Base-by-base conservation (phyloP, 2,888 invertebrate genomes). In the Villa cingulata region DNA sequence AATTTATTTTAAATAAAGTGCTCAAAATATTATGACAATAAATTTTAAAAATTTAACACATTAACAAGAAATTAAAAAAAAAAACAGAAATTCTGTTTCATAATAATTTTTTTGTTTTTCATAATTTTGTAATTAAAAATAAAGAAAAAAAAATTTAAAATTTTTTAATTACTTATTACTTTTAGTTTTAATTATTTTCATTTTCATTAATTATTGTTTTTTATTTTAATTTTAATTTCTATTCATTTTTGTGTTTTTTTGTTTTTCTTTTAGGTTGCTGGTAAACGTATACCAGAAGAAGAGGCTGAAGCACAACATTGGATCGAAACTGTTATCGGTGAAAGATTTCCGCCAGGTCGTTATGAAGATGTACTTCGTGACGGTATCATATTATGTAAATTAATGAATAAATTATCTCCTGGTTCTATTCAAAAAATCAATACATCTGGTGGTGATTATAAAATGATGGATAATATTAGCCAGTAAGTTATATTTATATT, bases 401-500 rank as follows among this genome's bases (percentile, higher is more conserved):
- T 94, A 56, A 92, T 94, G 81, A 92, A 92, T 72, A 79, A 83
- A 56, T 74, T 95, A 16, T 75, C 81, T 59, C 91, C 92, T 0
- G 92, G 91, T 45, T 77, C 83, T 60, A 80, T 92, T 59, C 74
- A 80, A 54, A 89, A 85, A 67, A 81, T 94, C 62, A 90, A 91
- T 70, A 74, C 80, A 23, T 78, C 80, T 1, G 86, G 86, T 9
- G 89, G 90, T 5, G 91, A 92, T 61, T 95, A 95, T 74, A 94
- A 92, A 64, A 83, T 88, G 76, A 94, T 95, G 92, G 94, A 95
- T 64, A 95, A 95, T 64, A 83, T 94, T 51, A 86, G 79, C 70
- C 86, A 86, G 85, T 95, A 66, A 76, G 83, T 78, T 49, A n/a
- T n/a, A n/a, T n/a, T n/a, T n/a, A n/a, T n/a, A n/a, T n/a, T n/a